Evolutionary conservation across 2,113 vertebrate genomes (phyloP), one percentile per base, ranked within the genome.

Genomic region (Camarhynchus parvulus): DNA sequence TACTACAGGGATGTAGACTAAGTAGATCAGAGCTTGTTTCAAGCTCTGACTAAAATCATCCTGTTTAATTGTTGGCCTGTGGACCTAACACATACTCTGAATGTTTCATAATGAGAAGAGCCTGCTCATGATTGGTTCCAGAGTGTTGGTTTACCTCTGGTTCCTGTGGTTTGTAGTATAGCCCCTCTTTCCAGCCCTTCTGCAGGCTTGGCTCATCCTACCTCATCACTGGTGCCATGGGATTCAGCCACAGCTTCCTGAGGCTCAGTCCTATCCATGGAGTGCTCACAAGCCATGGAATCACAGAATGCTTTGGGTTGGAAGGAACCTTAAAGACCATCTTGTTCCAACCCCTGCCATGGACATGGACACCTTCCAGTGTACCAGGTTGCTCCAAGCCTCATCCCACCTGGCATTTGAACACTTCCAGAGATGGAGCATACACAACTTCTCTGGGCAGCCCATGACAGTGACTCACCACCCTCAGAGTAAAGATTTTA

Each of bases 31-130:
- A 63, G 39, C 15, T 31, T 44, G 8, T 55, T 79, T 47, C 13
- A 49, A 46, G 10, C 37, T 22, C 28, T 14, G 37, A 8, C 25
- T 75, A 13, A 27, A 9, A 3, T 21, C 0, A 0, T 33, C 35
- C 14, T 11, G 2, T 53, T 92, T 46, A 28, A 2, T 9, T 15
- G 13, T 10, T 52, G 63, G 6, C 25, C 9, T 16, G 18, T 68
- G 47, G 18, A 76, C 4, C 72, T 52, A 49, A 46, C 28, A 23
- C 7, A 11, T 19, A 4, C 4, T 55, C 33, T 37, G 42, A 73
- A n/a, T 5, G 41, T 52, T 85, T 87, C 31, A 13, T 11, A 27
- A 42, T 5, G 18, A 28, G 18, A 37, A 22, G 33, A 82, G 2
- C n/a, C 39, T 52, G 11, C 10, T 35, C 14, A 9, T 42, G 18